Evolutionary conservation across 2,113 vertebrate genomes (phyloP).

Genomic region (human (Homo sapiens)): GRCh38 chr17:78290501-78291000

Average conservation of each 20-base stretch:
- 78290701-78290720: neutral
- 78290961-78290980: neutral
- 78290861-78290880: neutral
- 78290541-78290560: neutral
- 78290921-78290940: rapidly evolving
- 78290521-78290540: neutral
- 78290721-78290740: neutral
- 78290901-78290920: rapidly evolving
- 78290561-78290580: neutral
- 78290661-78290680: neutral
- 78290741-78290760: neutral
- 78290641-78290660: neutral
- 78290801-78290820: neutral
- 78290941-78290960: rapidly evolving
- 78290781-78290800: rapidly evolving
- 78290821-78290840: neutral
- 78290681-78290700: neutral
- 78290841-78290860: neutral
- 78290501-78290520: neutral
- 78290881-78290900: neutral
- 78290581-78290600: neutral
- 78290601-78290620: neutral
- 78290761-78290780: neutral
- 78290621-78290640: neutral
- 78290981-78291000: neutral